Conservation (phyloP, 1,140 invertebrate genomes). For the Piezodorus guildinii region DNA sequence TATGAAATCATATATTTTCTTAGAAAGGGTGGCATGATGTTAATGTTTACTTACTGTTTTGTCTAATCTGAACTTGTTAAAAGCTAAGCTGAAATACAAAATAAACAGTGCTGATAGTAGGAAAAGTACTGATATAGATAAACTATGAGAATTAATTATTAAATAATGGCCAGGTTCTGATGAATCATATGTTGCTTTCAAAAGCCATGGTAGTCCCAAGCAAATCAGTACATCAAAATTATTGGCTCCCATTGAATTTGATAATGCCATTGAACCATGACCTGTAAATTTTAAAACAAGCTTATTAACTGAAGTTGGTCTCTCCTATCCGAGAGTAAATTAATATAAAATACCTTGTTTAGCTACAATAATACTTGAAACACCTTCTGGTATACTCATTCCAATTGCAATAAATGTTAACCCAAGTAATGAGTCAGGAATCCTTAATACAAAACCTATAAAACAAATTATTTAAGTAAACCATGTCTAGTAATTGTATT, state of each 20-base stretch:
- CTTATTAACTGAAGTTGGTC: background rate
- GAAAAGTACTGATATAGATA: conserved; percentile 34
- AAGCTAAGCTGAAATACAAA: conserved; percentile 29
- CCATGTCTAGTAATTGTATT: no score
- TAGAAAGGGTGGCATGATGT: background rate
- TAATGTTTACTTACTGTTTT: conserved; percentile 19
- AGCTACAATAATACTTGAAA: conserved; percentile 65
- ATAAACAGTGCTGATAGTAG: conserved; percentile 31
- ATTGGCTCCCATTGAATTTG: conserved; percentile 40
- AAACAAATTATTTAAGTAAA: conserved; percentile 21
- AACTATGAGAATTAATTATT: conserved; percentile 31
- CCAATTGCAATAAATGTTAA: conserved; percentile 73
- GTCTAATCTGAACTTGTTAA: conserved; percentile 33
- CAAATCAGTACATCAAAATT: conserved; percentile 42
- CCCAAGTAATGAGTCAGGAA: conserved; percentile 68
- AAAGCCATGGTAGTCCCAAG: conserved; percentile 40
- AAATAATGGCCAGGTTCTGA: conserved; percentile 27
- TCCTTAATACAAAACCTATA: conserved; percentile 48
- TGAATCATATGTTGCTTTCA: conserved; percentile 35
- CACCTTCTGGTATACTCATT: conserved; percentile 75
- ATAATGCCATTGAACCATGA: conserved; percentile 40
- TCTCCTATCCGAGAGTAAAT: background rate
- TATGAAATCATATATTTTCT: background rate
- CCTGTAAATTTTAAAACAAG: conserved; percentile 29
- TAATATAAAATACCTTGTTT: conserved; percentile 51